phyloP scores from a whole-genome alignment of 2,888 invertebrate species.

The Ganaspis brasiliensis region DNA sequence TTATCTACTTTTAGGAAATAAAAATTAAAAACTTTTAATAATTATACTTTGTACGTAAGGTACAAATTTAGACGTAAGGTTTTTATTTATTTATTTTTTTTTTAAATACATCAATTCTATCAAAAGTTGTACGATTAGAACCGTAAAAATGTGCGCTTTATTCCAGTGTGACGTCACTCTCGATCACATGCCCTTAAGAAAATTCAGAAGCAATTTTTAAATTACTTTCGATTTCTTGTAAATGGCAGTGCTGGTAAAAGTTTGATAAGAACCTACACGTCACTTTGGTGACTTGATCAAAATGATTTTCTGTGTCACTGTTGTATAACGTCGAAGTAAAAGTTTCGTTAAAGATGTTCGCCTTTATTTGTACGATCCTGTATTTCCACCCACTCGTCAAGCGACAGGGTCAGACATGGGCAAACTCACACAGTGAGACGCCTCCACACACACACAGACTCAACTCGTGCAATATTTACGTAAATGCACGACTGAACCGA shows the following conservation, averaged over 20 bases:
- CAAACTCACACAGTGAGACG: slow-evolving; percentile 52
- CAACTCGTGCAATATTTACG: slow-evolving; percentile 35
- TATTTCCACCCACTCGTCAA: slow-evolving; percentile 70
- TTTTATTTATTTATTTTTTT: too few relatives aligned
- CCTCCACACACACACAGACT: slow-evolving; percentile 51
- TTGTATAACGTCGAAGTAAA: slow-evolving; percentile 31
- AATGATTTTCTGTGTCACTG: background rate
- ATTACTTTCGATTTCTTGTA: too few relatives aligned
- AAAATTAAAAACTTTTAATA: too few relatives aligned
- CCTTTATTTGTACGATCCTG: slow-evolving; percentile 64
- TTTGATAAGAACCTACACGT: background rate
- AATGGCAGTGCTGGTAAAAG: background rate
- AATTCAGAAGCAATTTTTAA: too few relatives aligned
- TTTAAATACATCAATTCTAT: too few relatives aligned
- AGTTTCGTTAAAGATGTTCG: slow-evolving; percentile 46
- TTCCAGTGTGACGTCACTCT: too few relatives aligned
- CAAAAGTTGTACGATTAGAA: too few relatives aligned
- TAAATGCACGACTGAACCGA: slow-evolving; percentile 19
- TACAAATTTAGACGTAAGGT: too few relatives aligned
- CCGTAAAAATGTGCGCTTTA: too few relatives aligned
- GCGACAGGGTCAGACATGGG: slow-evolving; percentile 69
- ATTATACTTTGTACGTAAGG: too few relatives aligned
- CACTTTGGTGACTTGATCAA: background rate
- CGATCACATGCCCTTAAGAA: too few relatives aligned
- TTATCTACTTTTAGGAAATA: too few relatives aligned